Evolutionary conservation across 2,888 invertebrate species (phyloP), one percentile per base, ranked within the genome.

Genomic region (Plebejus melissa): DNA sequence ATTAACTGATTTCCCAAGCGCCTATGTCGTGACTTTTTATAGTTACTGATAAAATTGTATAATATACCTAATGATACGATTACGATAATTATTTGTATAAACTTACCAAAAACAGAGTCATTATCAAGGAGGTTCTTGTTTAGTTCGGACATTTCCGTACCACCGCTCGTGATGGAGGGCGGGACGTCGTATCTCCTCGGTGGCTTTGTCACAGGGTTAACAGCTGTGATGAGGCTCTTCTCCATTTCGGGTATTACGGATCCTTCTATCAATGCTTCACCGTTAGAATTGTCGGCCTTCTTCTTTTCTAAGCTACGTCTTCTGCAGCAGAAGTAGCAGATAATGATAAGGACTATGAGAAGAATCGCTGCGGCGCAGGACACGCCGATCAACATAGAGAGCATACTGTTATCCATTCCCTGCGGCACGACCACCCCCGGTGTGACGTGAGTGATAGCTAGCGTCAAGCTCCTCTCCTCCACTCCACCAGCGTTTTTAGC

Each of bases 181-280:
- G 96, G 96, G 76, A 95, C 95, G 77, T 97, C 97, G 80, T 96
- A 96, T 78, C 97, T 94, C 74, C 97, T 93, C 5, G 97, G 97
- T 0, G 97, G 97, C 84, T 98, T 97, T 77, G 96, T 96, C 28
- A 97, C 96, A 0, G 97, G 97, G 89, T 97, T 97, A 46, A 97
- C 97, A 75, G 97, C 96, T 2, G 97, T 96, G 79, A 98, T 96
- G 74, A 97, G 90, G 79, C 97, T 96, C 87, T 98, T 97, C 85
- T 97, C 97, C 94, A 97, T 97, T 85, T 98, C 97, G 77, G 96
- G 95, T 74, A 96, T 95, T 2, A 96, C 96, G 0, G 96, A 96
- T 1, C 96, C 96, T 85, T 96, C 96, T 77, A 96, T 94, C 81
- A 96, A 94, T 13, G 96, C 96, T 79, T 96, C 95, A 7, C 95